Conservation (phyloP, 2,113 vertebrate genomes). For the Centropristis striata region DNA sequence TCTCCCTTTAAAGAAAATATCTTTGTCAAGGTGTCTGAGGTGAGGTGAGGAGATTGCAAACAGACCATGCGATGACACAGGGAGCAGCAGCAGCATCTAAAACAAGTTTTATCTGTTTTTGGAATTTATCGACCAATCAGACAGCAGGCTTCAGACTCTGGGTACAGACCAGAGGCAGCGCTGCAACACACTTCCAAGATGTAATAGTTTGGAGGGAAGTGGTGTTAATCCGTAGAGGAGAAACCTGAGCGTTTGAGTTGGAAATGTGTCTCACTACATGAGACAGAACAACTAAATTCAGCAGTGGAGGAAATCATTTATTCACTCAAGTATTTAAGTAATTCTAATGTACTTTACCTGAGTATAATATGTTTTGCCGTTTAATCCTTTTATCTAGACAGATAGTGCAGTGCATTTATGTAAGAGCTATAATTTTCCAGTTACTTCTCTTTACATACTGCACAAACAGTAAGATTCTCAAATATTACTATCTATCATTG, state of each 20-base stretch:
- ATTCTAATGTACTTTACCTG: neutral
- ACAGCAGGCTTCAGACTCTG: neutral
- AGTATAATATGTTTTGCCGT: too few relatives aligned
- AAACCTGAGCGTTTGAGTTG: neutral
- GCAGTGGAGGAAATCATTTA: neutral
- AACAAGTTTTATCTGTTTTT: constrained; percentile 5
- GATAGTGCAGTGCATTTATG: too few relatives aligned
- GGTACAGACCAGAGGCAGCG: constrained; percentile 9
- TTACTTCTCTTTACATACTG: too few relatives aligned
- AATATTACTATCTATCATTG: too few relatives aligned
- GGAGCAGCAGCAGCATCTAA: constrained; percentile 2
- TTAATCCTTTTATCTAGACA: too few relatives aligned
- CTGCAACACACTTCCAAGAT: constrained; percentile 23
- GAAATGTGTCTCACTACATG: constrained; percentile 9
- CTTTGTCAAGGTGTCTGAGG: constrained; percentile 62
- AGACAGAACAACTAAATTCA: constrained; percentile 16
- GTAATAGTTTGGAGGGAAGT: constrained; percentile 2
- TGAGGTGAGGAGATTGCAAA: constrained; percentile 57
- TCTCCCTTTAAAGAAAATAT: constrained; percentile 69
- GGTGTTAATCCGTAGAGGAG: constrained; percentile 1
- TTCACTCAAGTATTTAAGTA: neutral
- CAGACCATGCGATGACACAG: constrained; percentile 26
- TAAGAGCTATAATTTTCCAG: too few relatives aligned
- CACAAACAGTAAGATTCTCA: too few relatives aligned
- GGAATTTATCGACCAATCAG: constrained; percentile 32